A percentile compares a stretch with the other conserved stretches of the same genome.
These are phyloP conservation scores for Catalaphyllia jardinei DNA, from an alignment of 64 coral and sea anemone genomes.

Conservation along the genomic window DNA sequence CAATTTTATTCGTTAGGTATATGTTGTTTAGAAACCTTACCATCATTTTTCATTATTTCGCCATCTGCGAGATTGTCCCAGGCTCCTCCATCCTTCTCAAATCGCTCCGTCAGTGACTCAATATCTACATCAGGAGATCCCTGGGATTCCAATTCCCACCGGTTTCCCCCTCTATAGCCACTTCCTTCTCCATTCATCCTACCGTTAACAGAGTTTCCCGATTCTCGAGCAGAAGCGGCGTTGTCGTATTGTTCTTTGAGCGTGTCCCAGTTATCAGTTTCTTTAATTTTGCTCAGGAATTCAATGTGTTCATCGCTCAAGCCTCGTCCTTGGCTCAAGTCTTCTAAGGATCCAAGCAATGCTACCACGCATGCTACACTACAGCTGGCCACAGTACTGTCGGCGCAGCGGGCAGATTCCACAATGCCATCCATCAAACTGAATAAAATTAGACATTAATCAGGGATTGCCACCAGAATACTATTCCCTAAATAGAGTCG, in stretches of 20 bases:
- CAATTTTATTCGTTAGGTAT: no score
- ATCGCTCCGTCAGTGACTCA: conserved; percentile 82
- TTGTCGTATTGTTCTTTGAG: conserved; percentile 76
- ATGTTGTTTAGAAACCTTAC: neutral
- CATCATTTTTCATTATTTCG: conserved; percentile 69
- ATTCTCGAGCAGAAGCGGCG: conserved; percentile 71
- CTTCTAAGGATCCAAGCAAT: conserved; percentile 91
- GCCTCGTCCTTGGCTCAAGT: conserved; percentile 92
- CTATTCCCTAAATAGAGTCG: no score
- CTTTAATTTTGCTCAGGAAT: conserved; percentile 85
- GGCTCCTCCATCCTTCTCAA: conserved; percentile 66
- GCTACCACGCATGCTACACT: conserved; percentile 98
- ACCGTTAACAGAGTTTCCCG: conserved; percentile 56
- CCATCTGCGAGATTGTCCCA: conserved; percentile 66
- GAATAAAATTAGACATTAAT: neutral
- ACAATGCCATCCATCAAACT: conserved; percentile 94
- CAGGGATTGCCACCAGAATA: neutral
- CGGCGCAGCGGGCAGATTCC: conserved; percentile 86
- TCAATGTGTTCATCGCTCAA: conserved; percentile 91
- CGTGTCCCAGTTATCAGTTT: conserved; percentile 89
- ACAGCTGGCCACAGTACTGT: conserved; percentile 90
- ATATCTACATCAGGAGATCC: conserved; percentile 78
- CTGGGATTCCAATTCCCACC: conserved; percentile 75
- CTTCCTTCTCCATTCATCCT: conserved; percentile 38
- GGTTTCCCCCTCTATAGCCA: conserved; percentile 46